phyloP scores from a whole-genome alignment of 2,888 invertebrate species.

The Lucinisca nassula region DNA sequence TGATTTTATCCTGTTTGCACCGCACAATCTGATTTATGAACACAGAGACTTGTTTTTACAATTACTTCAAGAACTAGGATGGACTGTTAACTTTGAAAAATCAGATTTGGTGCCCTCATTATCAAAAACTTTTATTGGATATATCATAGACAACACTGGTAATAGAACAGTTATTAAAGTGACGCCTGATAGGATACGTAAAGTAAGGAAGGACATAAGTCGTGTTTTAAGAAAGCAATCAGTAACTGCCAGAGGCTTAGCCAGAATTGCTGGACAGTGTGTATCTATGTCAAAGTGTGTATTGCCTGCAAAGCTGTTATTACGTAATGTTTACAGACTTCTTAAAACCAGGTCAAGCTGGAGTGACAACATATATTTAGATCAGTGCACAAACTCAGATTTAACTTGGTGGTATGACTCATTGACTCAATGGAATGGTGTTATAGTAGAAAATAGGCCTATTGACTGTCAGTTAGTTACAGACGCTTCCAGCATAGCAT shows the following conservation, averaged over 20 bases:
- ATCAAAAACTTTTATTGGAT: too few species aligned
- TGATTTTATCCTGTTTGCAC: too few species aligned
- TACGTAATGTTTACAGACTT: constrained; percentile 1
- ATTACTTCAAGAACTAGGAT: too few species aligned
- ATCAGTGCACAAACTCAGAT: not conserved
- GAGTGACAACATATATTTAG: not conserved
- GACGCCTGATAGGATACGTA: not conserved
- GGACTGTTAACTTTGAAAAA: too few species aligned
- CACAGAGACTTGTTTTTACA: too few species aligned
- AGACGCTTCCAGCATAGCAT: constrained; percentile 15
- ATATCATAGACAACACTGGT: not conserved
- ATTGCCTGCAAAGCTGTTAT: not conserved
- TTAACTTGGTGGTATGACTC: not conserved
- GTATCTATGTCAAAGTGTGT: not conserved
- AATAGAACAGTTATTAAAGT: not conserved
- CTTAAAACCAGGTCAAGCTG: not conserved
- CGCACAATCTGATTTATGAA: too few species aligned
- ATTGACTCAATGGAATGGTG: constrained; percentile 1
- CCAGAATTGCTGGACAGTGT: too few species aligned
- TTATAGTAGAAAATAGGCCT: not conserved
- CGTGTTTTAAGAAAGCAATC: not conserved
- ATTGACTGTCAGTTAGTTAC: constrained; percentile 17
- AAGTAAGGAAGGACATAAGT: not conserved
- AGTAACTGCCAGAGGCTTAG: not conserved
- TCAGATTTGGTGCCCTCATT: too few species aligned